Percentiles rank a stretch among this genome's conserved stretches.
Conservation (phyloP, 2,888 invertebrate species). For the Cosmorhoe ocellata region DNA sequence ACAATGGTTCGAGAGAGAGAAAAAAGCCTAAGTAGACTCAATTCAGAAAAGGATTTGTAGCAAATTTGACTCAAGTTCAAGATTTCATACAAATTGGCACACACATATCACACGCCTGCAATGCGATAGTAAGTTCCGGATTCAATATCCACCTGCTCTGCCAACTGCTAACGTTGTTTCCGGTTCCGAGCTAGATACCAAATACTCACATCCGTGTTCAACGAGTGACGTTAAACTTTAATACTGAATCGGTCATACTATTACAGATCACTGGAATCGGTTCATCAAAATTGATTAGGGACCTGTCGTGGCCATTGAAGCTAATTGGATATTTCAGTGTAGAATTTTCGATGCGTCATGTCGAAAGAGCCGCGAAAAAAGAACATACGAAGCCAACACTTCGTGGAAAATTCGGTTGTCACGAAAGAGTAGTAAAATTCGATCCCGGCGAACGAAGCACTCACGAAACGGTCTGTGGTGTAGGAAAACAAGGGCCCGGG, state of each 20-base stretch:
- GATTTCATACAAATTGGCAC: too few species aligned
- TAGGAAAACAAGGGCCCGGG: conserved; percentile 4
- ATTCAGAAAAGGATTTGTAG: too few species aligned
- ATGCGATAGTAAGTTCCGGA: too few species aligned
- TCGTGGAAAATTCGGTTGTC: background rate
- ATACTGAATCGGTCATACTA: too few species aligned
- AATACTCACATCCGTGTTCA: background rate
- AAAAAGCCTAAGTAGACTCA: too few species aligned
- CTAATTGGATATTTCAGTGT: conserved; percentile 70
- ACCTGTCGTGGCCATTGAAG: conserved; percentile 71
- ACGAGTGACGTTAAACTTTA: background rate
- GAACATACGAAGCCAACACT: conserved; percentile 10
- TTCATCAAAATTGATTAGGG: conserved; percentile 53
- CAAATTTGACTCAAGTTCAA: too few species aligned
- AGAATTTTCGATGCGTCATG: conserved; percentile 47
- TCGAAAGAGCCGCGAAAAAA: conserved; percentile 41
- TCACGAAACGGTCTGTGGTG: conserved; percentile 1
- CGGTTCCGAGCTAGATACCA: too few species aligned
- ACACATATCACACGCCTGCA: too few species aligned
- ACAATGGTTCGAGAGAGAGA: too few species aligned
- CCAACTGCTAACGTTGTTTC: background rate
- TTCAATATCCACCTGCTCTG: too few species aligned
- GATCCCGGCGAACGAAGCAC: background rate
- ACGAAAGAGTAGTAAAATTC: too few species aligned
- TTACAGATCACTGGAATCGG: conserved; percentile 2